phyloP scores from a whole-genome alignment of 2,797 vertebrate genomes.

The Salarias fasciatus region DNA sequence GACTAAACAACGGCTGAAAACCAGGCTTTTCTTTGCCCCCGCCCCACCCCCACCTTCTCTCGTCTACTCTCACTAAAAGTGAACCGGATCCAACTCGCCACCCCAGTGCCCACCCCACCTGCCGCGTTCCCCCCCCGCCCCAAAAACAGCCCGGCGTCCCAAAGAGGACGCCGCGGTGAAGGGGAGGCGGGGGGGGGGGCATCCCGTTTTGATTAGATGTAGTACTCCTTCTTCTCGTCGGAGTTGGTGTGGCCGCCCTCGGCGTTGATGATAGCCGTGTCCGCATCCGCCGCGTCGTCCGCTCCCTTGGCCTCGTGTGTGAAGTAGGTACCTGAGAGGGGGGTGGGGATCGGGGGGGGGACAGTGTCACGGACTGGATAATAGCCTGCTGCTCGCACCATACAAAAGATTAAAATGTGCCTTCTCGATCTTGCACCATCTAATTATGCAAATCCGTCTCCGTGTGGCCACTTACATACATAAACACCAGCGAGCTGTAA shows the following conservation, averaged over 20 bases:
- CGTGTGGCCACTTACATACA: slow-evolving; percentile 44
- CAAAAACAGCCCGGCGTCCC: slow-evolving; percentile 70
- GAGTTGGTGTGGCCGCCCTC: slow-evolving; percentile 99
- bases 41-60: slow-evolving; percentile 28
- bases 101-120: slow-evolving; percentile 21
- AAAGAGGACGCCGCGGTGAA: slow-evolving; percentile 73
- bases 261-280: slow-evolving; percentile 99
- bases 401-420: slow-evolving; percentile 63
- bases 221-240: slow-evolving; percentile 99
- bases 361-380: slow-evolving; percentile 51
- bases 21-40: slow-evolving; percentile 69
- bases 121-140: slow-evolving; percentile 17
- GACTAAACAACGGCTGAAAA: slow-evolving; percentile 84
- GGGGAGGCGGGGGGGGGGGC: slow-evolving; percentile 56
- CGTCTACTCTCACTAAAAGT: slow-evolving; percentile 35
- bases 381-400: slow-evolving; percentile 56
- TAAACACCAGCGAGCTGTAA: slow-evolving; percentile 25
- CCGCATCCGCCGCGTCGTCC: slow-evolving; percentile 96
- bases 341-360: slow-evolving; percentile 28
- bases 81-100: slow-evolving; percentile 11
- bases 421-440: slow-evolving; percentile 42
- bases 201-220: slow-evolving; percentile 89
- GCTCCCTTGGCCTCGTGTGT: slow-evolving; percentile 99
- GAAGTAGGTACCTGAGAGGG: slow-evolving; percentile 94
- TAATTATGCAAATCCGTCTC: slow-evolving; percentile 66